Conservation (phyloP, 2,113 vertebrate species). For the Ellobius talpinus region DNA sequence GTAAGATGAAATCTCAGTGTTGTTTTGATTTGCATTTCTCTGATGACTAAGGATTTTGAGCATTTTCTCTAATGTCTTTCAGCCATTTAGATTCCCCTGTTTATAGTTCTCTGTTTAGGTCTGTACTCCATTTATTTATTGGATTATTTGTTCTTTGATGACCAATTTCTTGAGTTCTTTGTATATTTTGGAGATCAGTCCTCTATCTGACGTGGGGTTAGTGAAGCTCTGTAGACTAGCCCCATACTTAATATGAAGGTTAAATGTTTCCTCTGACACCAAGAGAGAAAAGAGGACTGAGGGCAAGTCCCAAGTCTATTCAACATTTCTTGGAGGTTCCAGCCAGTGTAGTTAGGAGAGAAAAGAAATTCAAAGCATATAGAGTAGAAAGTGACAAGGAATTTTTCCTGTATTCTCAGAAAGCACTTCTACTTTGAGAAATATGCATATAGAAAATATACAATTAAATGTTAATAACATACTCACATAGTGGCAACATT, state of each 20-base stretch:
- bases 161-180: no score
- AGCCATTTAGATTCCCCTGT: no score
- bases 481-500: neutral
- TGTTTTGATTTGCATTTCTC: no score
- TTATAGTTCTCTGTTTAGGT: no score
- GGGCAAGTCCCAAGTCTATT: neutral
- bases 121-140: no score
- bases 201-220: no score
- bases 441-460: neutral
- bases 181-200: no score
- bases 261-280: neutral
- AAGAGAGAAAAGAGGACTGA: neutral
- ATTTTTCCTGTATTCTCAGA: neutral
- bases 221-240: no score
- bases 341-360: rapidly evolving
- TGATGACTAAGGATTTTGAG: no score
- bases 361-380: neutral
- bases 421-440: neutral
- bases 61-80: no score
- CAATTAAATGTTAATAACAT: neutral
- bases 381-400: neutral
- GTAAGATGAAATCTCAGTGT: no score
- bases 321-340: neutral
- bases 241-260: neutral
- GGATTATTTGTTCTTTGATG: no score